phyloP scores from a whole-genome alignment of 2,888 invertebrate genomes.

The Tanypteryx hageni region DNA sequence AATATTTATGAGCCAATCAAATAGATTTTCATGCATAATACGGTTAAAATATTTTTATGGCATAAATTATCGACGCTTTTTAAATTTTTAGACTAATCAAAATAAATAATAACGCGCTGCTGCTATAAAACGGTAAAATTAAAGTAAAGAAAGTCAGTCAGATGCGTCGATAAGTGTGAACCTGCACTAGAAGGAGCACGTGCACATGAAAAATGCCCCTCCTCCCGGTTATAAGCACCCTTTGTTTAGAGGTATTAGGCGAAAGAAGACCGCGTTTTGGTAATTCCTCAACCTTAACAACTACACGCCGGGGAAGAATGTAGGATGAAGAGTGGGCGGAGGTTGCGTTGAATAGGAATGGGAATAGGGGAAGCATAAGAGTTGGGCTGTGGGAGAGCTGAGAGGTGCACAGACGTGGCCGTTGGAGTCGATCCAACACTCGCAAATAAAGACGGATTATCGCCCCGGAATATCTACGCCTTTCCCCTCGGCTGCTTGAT shows the following conservation, averaged over 20 bases:
- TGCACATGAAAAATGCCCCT: not conserved
- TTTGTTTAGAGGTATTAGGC: not conserved
- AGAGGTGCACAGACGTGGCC: constrained; percentile 4
- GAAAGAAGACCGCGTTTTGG: not conserved
- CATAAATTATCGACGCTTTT: not conserved
- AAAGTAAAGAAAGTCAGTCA: not conserved
- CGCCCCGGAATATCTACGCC: constrained; percentile 43
- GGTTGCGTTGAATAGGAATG: not conserved
- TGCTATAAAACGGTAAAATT: not conserved
- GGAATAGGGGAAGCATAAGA: not conserved
- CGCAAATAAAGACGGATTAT: constrained; percentile 64
- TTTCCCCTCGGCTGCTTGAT: constrained; percentile 38
- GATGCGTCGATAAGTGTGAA: not conserved
- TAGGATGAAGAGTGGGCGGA: not conserved
- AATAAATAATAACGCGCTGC: not conserved
- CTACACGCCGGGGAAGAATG: not conserved
- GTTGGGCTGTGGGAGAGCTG: not conserved
- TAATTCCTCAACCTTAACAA: not conserved
- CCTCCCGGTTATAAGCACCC: not conserved
- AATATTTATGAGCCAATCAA: too few relatives aligned
- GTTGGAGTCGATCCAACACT: constrained; percentile 39
- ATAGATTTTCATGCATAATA: too few relatives aligned
- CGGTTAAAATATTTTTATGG: too few relatives aligned
- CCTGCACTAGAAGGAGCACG: not conserved
- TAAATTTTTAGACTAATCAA: not conserved